Conservation (phyloP, 2,113 vertebrate genomes). For the Lepus europaeus region DNA sequence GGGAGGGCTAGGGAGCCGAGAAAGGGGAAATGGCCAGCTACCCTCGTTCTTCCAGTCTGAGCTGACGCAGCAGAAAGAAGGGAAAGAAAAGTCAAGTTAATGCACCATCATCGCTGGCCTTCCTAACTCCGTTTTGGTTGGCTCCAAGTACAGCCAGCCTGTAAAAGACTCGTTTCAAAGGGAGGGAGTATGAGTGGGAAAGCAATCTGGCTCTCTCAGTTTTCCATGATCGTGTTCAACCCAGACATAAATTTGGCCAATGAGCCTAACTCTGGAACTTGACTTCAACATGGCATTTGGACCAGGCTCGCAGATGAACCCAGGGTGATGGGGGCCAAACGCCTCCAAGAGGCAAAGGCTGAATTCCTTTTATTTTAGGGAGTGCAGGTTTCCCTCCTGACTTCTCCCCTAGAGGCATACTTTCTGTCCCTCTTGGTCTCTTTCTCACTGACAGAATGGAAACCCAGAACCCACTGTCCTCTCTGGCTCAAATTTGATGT, state of each 20-base stretch:
- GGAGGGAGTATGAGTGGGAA: slow-evolving; percentile 69
- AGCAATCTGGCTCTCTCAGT: slow-evolving; percentile 85
- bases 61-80: slow-evolving; percentile 82
- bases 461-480: background rate
- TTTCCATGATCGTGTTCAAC: slow-evolving; percentile 86
- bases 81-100: slow-evolving; percentile 78
- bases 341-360: slow-evolving; percentile 50
- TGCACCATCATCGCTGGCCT: slow-evolving; percentile 29
- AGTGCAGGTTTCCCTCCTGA: background rate
- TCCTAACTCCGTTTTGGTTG: slow-evolving; percentile 84
- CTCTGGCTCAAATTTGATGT: background rate
- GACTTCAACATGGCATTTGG: slow-evolving; percentile 73
- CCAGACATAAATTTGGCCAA: slow-evolving; percentile 83
- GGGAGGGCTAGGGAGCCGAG: too few species aligned
- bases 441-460: slow-evolving; percentile 45
- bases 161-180: slow-evolving; percentile 82
- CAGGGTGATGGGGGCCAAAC: slow-evolving; percentile 44
- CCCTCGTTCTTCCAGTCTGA: slow-evolving; percentile 75
- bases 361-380: slow-evolving; percentile 64
- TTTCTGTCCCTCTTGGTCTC: slow-evolving; percentile 12
- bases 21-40: slow-evolving; percentile 40
- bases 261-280: slow-evolving; percentile 64
- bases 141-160: slow-evolving; percentile 78
- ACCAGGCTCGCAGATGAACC: slow-evolving; percentile 73
- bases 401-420: background rate